These are phyloP conservation scores for Nyctereutes procyonoides DNA, from an alignment of 2,113 vertebrate genomes.

Conservation along the genomic window DNA sequence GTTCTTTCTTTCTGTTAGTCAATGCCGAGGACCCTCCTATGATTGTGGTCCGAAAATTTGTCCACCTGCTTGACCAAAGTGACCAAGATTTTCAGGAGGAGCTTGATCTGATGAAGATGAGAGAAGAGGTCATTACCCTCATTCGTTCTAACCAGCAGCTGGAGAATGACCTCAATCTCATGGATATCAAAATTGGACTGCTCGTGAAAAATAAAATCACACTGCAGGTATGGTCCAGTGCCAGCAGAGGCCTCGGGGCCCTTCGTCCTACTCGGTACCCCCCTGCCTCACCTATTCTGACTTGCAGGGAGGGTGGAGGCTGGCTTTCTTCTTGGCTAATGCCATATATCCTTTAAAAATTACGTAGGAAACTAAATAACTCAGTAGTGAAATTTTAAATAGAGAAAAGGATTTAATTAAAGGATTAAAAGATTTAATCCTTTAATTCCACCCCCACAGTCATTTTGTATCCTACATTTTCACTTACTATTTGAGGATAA, in stretches of 20 bases:
- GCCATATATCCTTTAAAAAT: background rate
- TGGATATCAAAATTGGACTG: conserved; percentile 99
- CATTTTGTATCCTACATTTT: background rate
- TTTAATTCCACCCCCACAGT: background rate
- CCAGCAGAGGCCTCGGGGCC: fast-evolving
- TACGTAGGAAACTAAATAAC: background rate
- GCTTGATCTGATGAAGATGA: conserved; percentile 95
- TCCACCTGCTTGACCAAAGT: conserved; percentile 97
- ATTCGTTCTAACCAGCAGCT: conserved; percentile 98
- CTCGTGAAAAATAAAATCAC: conserved; percentile 99
- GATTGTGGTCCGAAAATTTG: conserved; percentile 97
- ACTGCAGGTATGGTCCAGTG: conserved; percentile 86
- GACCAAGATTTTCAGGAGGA: conserved; percentile 99
- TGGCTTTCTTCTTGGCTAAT: background rate
- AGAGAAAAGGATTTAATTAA: background rate
- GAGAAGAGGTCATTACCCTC: conserved; percentile 97
- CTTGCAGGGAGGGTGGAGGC: fast-evolving
- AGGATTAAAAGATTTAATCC: background rate
- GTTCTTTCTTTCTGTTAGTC: conserved; percentile 81
- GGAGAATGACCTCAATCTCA: conserved; percentile 98
- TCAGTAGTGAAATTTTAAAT: background rate
- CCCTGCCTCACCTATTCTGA: background rate
- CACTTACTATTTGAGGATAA: background rate
- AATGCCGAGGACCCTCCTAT: conserved; percentile 96
- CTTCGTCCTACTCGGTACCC: background rate